These are phyloP conservation scores for Theretra japonica DNA, from an alignment of 2,888 invertebrate species.

Conservation along the genomic window DNA sequence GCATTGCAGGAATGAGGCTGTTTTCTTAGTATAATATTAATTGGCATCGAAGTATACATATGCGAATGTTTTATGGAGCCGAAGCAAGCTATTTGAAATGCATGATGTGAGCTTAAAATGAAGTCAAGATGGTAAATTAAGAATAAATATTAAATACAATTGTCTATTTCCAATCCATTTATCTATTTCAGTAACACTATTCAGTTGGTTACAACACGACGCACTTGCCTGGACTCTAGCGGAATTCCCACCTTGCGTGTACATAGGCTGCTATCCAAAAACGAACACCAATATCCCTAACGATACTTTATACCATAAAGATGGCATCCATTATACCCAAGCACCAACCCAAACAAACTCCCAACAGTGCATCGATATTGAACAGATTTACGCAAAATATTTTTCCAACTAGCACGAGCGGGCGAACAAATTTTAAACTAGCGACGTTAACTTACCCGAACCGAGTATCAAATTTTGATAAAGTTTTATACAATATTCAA, in stretches of 20 bases:
- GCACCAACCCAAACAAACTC: background rate
- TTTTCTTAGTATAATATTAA: no score
- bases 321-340: background rate
- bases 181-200: no score
- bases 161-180: no score
- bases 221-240: no score
- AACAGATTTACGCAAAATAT: slow-evolving; percentile 22
- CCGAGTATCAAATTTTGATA: slow-evolving; percentile 38
- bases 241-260: background rate
- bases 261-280: background rate
- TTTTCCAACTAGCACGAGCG: slow-evolving; percentile 28
- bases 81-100: no score
- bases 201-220: no score
- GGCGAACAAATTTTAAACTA: slow-evolving; percentile 28
- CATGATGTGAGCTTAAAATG: no score
- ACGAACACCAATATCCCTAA: background rate
- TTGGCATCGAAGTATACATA: no score
- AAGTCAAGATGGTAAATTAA: no score
- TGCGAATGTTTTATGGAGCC: no score
- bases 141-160: no score
- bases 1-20: no score
- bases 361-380: slow-evolving; percentile 6
- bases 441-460: slow-evolving; percentile 34
- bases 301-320: background rate
- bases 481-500: slow-evolving; percentile 40